These are phyloP conservation scores for Andrena praecox DNA, from an alignment of 2,888 invertebrate species.

Conservation along the genomic window DNA sequence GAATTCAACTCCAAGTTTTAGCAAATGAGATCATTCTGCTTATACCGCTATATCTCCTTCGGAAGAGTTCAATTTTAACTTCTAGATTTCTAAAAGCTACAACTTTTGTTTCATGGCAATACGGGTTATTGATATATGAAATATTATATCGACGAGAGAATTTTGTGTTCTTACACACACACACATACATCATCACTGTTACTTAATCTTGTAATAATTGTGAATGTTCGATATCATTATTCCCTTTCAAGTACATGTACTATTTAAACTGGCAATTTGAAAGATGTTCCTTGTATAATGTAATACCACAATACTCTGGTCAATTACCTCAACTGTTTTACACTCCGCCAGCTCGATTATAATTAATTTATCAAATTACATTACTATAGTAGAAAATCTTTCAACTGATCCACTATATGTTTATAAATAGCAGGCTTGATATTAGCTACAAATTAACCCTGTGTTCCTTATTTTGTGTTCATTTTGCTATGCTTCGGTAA, in stretches of 20 bases:
- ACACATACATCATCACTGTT: constrained; percentile 21
- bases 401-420: background rate
- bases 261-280: background rate
- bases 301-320: background rate
- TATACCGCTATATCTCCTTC: constrained; percentile 14
- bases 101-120: constrained; percentile 32
- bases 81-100: constrained; percentile 3
- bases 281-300: constrained; percentile 4
- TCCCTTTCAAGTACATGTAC: background rate
- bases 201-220: constrained; percentile 7
- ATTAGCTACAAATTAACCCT: constrained; percentile 45
- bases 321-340: background rate
- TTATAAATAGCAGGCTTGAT: constrained; percentile 19
- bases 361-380: background rate
- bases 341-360: background rate
- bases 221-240: constrained; percentile 2
- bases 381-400: background rate
- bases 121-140: constrained; percentile 1
- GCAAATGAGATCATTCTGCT: constrained; percentile 49
- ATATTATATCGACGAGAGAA: constrained; percentile 2
- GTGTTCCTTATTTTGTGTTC: constrained; percentile 28
- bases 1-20: background rate
- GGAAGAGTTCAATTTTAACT: background rate
- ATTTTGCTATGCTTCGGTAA: background rate
- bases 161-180: background rate